Evolutionary conservation across 2,888 invertebrate species (phyloP), one percentile per base, ranked within the genome.

Genomic region (Clepsis dumicolana): DNA sequence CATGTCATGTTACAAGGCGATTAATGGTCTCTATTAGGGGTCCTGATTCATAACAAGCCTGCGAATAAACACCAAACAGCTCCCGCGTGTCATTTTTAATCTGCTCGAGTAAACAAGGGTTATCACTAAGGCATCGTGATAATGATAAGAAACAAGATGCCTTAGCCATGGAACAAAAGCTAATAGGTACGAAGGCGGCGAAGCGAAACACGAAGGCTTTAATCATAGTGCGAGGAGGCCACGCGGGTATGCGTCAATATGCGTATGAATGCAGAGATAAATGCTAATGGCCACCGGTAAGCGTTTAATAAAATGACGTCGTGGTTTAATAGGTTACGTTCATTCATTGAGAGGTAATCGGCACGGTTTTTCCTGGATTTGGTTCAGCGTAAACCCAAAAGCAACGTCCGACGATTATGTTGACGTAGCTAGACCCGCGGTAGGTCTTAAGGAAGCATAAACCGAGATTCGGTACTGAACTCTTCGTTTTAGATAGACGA

Each of bases 101-200:
- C 67, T 48, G 38, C 25, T 25, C 24, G 38, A 21, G 41, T 50
- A 67, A 67, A 63, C 62, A 67, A 50, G 25, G 25, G 44, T 56
- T 66, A 62, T 66, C 66, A 44, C 44, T 27, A 67, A 50, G 66
- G 48, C 38, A 57, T 67, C 67, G 21, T 4, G 56, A 67, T 67
- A 63, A n/a, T n/a, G n/a, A n/a, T n/a, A n/a, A 52, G 52, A 52
- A 38, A 65, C 61, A 54, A 54, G 44, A 56, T 21, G 41, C n/a
- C 44, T 29, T 32, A 48, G 8, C 48, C 52, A 41, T 48, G 50
- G 38, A 41, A 56, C 57, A 57, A 32, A 56, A 35, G 18, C 35
- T 54, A 29, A 29, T 29, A 32, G 0, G 10, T 21, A 48, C 12
- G 4, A 25, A 60, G 21, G 32, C 41, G 41, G 25, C 44, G 14